phyloP scores from a whole-genome alignment of 2,113 vertebrate genomes.

The Hiodon alosoides region DNA sequence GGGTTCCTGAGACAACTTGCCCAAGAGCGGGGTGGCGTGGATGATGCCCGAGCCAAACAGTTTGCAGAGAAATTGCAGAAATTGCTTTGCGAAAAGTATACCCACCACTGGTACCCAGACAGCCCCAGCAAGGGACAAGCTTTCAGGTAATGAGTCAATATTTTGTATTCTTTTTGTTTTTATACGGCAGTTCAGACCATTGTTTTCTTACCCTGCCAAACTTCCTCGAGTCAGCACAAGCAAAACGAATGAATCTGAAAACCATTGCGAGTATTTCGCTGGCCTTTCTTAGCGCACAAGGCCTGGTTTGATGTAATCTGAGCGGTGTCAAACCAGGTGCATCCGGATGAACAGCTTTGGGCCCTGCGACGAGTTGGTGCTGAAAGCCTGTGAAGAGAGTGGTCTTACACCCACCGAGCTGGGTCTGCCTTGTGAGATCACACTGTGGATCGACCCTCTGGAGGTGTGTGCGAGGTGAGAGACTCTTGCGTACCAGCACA shows the following conservation, averaged over 20 bases:
- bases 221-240: too few species aligned
- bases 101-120: conserved; percentile 82
- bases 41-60: conserved; percentile 61
- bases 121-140: conserved; percentile 82
- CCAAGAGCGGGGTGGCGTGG: conserved; percentile 68
- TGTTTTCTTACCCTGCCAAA: too few species aligned
- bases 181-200: too few species aligned
- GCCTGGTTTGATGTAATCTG: neutral
- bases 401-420: conserved; percentile 49
- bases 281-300: neutral
- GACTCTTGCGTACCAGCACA: conserved; percentile 20
- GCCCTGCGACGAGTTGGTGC: conserved; percentile 51
- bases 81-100: conserved; percentile 76
- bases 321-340: conserved; percentile 47
- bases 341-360: conserved; percentile 55
- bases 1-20: conserved; percentile 80
- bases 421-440: conserved; percentile 58
- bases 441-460: conserved; percentile 70
- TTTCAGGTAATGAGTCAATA: conserved; percentile 68
- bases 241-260: too few species aligned
- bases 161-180: too few species aligned
- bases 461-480: conserved; percentile 71
- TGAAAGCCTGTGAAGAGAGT: conserved; percentile 58
- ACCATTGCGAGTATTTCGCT: neutral
- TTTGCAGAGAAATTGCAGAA: conserved; percentile 75